Evolutionary conservation across 2,113 vertebrate genomes (phyloP).

Genomic region (Pseudonaja textilis): DNA sequence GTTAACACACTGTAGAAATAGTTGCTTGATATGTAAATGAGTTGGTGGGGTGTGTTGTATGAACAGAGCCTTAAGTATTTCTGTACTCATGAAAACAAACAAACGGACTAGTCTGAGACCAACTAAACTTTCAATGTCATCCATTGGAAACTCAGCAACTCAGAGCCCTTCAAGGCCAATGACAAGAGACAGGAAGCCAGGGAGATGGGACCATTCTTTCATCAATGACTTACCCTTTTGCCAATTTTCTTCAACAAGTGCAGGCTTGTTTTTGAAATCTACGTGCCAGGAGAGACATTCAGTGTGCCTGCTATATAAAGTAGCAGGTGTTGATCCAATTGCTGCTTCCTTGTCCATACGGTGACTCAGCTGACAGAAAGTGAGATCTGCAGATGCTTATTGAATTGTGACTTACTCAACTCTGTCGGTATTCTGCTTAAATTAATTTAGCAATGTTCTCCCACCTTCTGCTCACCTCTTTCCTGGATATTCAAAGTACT

Average conservation of each 20-base stretch:
- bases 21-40: background rate
- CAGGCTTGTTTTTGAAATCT: background rate
- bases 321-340: conserved; percentile 25
- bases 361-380: conserved; percentile 2
- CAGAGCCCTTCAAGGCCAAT: background rate
- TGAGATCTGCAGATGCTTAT: conserved; percentile 24
- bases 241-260: conserved; percentile 5
- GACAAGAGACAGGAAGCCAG: background rate
- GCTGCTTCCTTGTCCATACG: conserved; percentile 8
- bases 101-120: background rate
- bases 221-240: conserved; percentile 15
- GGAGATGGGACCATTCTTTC: background rate
- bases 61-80: background rate
- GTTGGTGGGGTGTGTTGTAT: background rate
- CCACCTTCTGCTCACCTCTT: background rate
- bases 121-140: background rate
- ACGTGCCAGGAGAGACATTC: background rate
- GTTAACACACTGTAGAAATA: background rate
- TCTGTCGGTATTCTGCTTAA: conserved; percentile 17
- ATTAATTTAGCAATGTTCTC: conserved; percentile 18
- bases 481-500: background rate
- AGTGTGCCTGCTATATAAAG: background rate
- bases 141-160: background rate
- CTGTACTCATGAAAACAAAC: background rate
- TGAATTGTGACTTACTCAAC: conserved; percentile 8